These are phyloP conservation scores for Caerostris darwini DNA, from an alignment of 1,140 invertebrate species.

Conservation along the genomic window DNA sequence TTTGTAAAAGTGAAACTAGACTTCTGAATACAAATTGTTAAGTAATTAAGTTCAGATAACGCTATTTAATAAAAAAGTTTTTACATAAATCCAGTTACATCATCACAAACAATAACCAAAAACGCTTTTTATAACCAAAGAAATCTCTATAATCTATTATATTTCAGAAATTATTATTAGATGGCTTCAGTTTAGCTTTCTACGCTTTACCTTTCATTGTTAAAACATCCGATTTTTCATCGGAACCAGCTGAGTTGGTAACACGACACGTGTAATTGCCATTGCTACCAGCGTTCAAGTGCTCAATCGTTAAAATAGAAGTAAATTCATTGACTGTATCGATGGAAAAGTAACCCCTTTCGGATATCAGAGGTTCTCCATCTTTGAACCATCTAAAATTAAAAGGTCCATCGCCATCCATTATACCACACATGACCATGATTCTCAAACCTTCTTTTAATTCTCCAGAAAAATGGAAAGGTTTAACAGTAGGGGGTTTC, in stretches of 20 bases:
- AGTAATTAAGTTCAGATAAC: neutral
- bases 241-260: constrained; percentile 62
- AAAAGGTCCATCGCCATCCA: constrained; percentile 79
- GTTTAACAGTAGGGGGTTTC: constrained; percentile 73
- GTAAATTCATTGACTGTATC: constrained; percentile 81
- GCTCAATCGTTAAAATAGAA: constrained; percentile 61
- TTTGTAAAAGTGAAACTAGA: too few species aligned
- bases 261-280: constrained; percentile 79
- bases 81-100: neutral
- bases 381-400: constrained; percentile 79
- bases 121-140: too few species aligned
- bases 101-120: neutral
- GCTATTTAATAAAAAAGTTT: neutral
- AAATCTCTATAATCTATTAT: too few species aligned
- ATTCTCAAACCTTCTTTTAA: constrained; percentile 87
- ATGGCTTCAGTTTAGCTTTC: neutral
- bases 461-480: constrained; percentile 81
- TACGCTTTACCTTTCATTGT: constrained; percentile 37
- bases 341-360: neutral
- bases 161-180: too few species aligned
- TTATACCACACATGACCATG: constrained; percentile 83
- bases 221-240: constrained; percentile 55
- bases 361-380: neutral
- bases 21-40: too few species aligned
- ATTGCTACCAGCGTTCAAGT: constrained; percentile 70